Evolutionary conservation across 2,888 invertebrate genomes (phyloP).

Genomic region (Hydraecia micacea): DNA sequence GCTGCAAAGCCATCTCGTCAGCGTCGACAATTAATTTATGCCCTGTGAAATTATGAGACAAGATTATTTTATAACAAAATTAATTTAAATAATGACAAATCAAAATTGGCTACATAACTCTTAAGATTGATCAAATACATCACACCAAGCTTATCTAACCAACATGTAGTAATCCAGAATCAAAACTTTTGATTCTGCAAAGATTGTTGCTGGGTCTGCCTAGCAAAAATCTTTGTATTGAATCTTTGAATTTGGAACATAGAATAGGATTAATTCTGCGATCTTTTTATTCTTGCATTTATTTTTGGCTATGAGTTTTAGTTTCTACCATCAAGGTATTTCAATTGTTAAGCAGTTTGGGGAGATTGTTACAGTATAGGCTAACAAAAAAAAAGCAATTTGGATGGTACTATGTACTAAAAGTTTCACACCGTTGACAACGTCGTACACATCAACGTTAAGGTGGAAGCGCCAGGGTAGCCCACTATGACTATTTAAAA

Average conservation of each 20-base stretch:
- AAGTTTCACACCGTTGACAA: background rate
- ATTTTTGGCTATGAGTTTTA: conserved; percentile 15
- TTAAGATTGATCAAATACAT: conserved; percentile 29
- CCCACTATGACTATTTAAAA: no score
- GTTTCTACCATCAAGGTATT: background rate
- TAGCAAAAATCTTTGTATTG: conserved; percentile 4
- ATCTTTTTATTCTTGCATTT: conserved; percentile 41
- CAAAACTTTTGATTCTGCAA: background rate
- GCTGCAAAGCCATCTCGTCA: conserved; percentile 93
- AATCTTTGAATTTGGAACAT: conserved; percentile 4
- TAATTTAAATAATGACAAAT: conserved; percentile 11
- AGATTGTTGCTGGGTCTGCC: no score
- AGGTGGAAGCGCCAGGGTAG: background rate
- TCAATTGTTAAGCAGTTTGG: background rate
- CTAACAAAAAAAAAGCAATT: background rate
- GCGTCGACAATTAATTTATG: conserved; percentile 74
- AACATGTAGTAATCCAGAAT: background rate
- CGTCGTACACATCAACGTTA: no score
- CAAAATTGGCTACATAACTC: conserved; percentile 16
- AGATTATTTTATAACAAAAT: conserved; percentile 7
- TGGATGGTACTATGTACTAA: background rate
- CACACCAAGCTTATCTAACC: background rate
- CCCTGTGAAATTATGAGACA: conserved; percentile 8
- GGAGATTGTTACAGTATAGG: no score
- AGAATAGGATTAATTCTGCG: conserved; percentile 15